Conservation (phyloP, 2,113 vertebrate species). For the Sander lucioperca region DNA sequence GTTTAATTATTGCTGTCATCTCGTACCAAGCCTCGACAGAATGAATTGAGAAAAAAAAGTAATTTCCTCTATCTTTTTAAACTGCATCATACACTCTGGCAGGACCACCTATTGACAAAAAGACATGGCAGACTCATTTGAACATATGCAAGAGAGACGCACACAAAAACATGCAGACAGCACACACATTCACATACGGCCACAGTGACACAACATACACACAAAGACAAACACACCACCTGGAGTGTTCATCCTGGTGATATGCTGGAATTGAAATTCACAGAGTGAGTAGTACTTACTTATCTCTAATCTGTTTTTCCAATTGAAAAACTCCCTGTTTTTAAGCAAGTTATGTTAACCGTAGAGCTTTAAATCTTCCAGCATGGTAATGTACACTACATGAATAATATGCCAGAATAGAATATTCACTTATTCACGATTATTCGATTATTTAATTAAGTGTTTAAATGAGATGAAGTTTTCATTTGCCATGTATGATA, state of each 20-base stretch:
- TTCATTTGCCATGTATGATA: neutral
- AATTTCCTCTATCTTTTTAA: conserved; percentile 67
- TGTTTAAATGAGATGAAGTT: conserved; percentile 26
- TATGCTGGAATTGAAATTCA: conserved; percentile 60
- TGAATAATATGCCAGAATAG: conserved; percentile 29
- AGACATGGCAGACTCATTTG: conserved; percentile 57
- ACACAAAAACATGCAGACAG: conserved; percentile 16
- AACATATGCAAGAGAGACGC: conserved; percentile 47
- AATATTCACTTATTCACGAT: neutral
- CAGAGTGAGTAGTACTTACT: conserved; percentile 56
- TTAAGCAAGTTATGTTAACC: conserved; percentile 45
- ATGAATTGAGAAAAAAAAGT: conserved; percentile 66
- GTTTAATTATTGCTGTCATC: conserved; percentile 79
- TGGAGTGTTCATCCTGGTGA: conserved; percentile 43
- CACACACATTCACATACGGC: neutral
- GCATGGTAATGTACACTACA: conserved; percentile 26
- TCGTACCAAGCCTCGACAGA: conserved; percentile 35
- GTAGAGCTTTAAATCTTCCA: conserved; percentile 39
- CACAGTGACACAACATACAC: conserved; percentile 33
- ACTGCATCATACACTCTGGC: conserved; percentile 53
- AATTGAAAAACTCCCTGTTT: conserved; percentile 56
- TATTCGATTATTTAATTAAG: conserved; percentile 2
- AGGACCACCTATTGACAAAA: conserved; percentile 61
- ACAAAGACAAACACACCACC: conserved; percentile 53
- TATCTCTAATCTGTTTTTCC: conserved; percentile 65